Evolutionary conservation across 35 echinoderm and acorn worm genomes (phyloP).

Genomic region (Apostichopus parvimensis): DNA sequence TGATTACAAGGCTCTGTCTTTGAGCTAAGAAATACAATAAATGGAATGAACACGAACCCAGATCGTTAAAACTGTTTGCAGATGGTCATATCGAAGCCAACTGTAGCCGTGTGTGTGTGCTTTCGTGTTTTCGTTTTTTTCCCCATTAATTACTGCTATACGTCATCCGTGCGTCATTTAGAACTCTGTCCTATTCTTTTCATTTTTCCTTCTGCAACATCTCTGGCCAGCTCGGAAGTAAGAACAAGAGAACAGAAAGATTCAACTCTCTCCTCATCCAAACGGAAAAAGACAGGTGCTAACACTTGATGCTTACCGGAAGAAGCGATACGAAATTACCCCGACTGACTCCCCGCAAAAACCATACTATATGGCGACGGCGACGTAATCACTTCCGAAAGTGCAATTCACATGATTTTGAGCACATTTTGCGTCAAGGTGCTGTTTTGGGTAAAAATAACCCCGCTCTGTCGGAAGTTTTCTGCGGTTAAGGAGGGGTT

Average conservation of each 20-base stretch:
- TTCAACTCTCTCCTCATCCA: neutral
- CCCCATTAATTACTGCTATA: neutral
- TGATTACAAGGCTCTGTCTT: too few relatives aligned
- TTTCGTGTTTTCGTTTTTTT: too few relatives aligned
- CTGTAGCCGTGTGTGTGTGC: too few relatives aligned
- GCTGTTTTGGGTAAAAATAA: neutral
- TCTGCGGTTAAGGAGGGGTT: neutral
- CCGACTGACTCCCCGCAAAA: constrained; percentile 30
- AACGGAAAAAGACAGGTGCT: constrained; percentile 33
- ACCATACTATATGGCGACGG: neutral
- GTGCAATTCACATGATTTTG: constrained; percentile 10
- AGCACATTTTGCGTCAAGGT: constrained; percentile 47
- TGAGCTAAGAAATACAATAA: too few relatives aligned
- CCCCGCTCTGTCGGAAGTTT: neutral
- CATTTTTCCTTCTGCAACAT: neutral
- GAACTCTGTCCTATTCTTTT: neutral
- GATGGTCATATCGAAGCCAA: too few relatives aligned
- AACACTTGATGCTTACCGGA: constrained; percentile 1
- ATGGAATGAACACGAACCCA: too few relatives aligned
- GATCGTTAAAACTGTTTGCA: too few relatives aligned
- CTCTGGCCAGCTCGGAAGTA: neutral
- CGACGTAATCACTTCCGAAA: constrained; percentile 31
- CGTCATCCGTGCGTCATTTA: neutral
- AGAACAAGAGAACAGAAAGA: neutral
- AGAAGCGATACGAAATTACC: neutral